Conservation (phyloP, 2,888 invertebrate species). For the Trachelus troglodyta region DNA sequence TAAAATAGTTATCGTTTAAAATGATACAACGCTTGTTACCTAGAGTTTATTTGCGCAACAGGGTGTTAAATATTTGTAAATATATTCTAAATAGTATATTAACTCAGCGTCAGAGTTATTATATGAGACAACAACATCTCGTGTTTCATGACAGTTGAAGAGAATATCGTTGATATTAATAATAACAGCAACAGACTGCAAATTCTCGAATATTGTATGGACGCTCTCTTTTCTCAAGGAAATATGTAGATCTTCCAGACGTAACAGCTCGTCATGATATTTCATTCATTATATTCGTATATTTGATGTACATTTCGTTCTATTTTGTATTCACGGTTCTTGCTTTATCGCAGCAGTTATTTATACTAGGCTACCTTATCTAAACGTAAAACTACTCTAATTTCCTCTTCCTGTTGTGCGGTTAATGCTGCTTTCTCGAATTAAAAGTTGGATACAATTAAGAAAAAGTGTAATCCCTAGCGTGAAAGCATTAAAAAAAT, state of each 20-base stretch:
- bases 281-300: not conserved
- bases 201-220: not conserved
- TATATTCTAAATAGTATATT: not conserved
- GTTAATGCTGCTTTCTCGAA: not conserved
- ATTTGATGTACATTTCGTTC: not conserved
- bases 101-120: not conserved
- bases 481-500: not conserved
- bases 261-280: not conserved
- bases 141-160: conserved; percentile 6
- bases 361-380: not conserved
- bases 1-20: not conserved
- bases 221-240: not conserved
- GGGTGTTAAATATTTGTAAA: not conserved
- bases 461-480: not conserved
- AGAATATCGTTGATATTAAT: not conserved
- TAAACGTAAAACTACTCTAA: not conserved
- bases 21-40: not conserved
- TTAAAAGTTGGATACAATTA: not conserved
- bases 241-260: not conserved
- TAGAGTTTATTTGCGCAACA: not conserved
- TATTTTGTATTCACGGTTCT: not conserved
- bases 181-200: not conserved
- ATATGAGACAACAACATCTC: not conserved
- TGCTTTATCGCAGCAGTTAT: not conserved
- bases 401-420: not conserved